Base-by-base conservation (phyloP, 2,113 vertebrate species). In the Cyphomyrus discorhynchus region DNA sequence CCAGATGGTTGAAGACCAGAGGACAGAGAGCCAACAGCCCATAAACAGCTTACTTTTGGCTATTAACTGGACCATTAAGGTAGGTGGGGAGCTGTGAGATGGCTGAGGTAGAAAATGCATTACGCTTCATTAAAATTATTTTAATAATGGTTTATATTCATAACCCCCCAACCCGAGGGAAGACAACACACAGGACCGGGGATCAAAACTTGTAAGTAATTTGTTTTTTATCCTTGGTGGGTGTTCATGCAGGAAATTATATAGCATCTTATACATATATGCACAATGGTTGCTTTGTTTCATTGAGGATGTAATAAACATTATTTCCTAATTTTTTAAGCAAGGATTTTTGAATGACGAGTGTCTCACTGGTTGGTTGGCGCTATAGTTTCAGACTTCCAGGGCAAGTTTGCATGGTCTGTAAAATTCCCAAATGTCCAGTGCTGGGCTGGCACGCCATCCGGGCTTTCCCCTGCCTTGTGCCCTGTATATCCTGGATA, bases 1-100 rank as follows among this genome's bases (percentile, higher is more conserved):
- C 58, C 90, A 74, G 77, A 80, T 90, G 90, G 82, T 92, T 90
- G 74, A 91, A 88, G 86, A 86, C 4, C 82, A 70, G 56, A 90
- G 82, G 82, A 86, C 58, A 84, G 80, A 70, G 19, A 87, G 66
- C 13, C 84, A 77, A 3, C 27, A 50, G 89, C 84, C 84, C 56
- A 62, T 66, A 86, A 86, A 90, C 56, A 52, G 89, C 89, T 90
- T 86, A 90, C 84, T 47, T 56, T 70, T 70, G 56, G 52, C 80
- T 85, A 82, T 89, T 58, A 52, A 39, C 21, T 52, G 9, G 24
- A 39, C 80, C 80, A 42, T 66, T 85, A 77, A 89, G 80, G 47
- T n/a, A 24, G 88, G 21, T 62, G 53, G 86, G 15, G 35, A n/a
- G 89, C 27, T 62, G 86, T 88, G 86, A 53, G 86, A 15, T 87